Conservation (phyloP, 2,113 vertebrate species). For the Melierax canorus region DNA sequence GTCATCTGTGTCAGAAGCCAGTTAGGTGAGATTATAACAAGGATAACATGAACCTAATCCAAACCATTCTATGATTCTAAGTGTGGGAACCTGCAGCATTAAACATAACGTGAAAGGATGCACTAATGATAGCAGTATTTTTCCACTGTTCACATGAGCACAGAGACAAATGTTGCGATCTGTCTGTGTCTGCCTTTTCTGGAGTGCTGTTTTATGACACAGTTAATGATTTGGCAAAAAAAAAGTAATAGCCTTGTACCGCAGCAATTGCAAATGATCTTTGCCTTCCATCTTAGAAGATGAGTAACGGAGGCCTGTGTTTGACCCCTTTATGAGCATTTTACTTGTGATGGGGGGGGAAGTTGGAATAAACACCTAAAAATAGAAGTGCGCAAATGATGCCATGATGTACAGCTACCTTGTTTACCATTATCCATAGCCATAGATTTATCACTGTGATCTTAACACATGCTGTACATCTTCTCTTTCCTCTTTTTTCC, state of each 20-base stretch:
- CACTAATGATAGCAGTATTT: neutral
- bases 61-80: neutral
- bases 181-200: neutral
- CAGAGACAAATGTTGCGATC: neutral
- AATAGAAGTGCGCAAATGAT: neutral
- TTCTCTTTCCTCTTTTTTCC: neutral
- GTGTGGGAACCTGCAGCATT: neutral
- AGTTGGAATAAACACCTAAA: neutral
- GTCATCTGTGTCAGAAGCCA: neutral
- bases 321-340: neutral
- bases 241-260: neutral
- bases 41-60: neutral
- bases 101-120: neutral
- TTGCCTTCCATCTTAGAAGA: neutral
- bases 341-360: neutral
- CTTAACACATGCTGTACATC: neutral
- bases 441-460: neutral
- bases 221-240: neutral
- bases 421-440: constrained; percentile 12
- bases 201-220: neutral
- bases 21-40: neutral
- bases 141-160: neutral
- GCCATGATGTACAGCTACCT: neutral
- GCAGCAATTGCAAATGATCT: neutral
- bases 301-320: neutral